These are phyloP conservation scores for Gadus chalcogrammus DNA, from an alignment of 2,113 vertebrate species.

Conservation along the genomic window DNA sequence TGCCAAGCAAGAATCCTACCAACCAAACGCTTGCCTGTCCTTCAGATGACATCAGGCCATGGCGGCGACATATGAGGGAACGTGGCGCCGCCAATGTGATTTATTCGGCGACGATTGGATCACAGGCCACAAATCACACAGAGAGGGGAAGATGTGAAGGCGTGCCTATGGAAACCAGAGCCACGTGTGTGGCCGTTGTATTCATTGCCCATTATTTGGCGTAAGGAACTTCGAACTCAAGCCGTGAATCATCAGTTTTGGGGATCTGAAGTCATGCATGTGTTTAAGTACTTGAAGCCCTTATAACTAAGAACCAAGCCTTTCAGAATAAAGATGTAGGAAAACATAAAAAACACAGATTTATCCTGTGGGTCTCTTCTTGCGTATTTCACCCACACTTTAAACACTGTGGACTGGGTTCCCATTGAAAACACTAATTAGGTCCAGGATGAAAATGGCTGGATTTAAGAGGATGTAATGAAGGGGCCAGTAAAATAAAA, in stretches of 20 bases:
- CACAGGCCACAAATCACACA: not conserved
- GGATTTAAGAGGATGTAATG: slow-evolving; percentile 39
- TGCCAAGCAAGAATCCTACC: not conserved
- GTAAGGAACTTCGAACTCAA: no score
- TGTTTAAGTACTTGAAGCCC: no score
- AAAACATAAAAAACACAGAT: slow-evolving; percentile 4
- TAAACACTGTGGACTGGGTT: slow-evolving; percentile 4
- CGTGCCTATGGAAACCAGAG: not conserved
- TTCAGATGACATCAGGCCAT: not conserved
- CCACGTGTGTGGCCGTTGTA: not conserved
- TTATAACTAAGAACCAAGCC: not conserved
- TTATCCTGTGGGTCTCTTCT: slow-evolving; percentile 1
- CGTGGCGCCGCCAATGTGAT: not conserved
- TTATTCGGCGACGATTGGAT: not conserved
- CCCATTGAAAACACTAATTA: slow-evolving; percentile 35
- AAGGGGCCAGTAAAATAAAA: slow-evolving; percentile 22
- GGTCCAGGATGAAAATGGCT: slow-evolving; percentile 33
- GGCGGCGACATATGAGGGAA: not conserved
- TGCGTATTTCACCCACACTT: no score
- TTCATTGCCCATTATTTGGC: not conserved
- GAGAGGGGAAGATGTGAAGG: not conserved
- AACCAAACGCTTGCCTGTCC: not conserved
- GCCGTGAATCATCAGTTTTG: no score
- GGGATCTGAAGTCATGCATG: no score
- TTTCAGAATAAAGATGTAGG: not conserved